Evolutionary conservation across 1,140 invertebrate species (phyloP).

Genomic region (Meloidogyne exigua): DNA sequence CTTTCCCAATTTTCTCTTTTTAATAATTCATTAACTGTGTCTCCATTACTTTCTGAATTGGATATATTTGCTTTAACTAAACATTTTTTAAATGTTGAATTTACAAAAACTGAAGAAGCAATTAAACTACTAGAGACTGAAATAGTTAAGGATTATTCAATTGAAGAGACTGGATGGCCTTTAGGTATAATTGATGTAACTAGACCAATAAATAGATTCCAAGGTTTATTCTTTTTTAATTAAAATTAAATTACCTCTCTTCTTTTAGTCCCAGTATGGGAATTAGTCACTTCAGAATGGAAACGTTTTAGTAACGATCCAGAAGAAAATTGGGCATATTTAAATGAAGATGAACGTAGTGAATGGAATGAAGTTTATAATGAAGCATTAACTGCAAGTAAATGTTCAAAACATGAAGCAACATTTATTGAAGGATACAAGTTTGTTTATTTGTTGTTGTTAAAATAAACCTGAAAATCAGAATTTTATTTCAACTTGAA

Average conservation of each 20-base stretch:
- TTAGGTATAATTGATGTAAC: not conserved
- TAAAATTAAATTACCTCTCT: not conserved
- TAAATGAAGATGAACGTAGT: conserved; percentile 48
- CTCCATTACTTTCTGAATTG: conserved; percentile 55
- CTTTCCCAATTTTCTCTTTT: conserved; percentile 30
- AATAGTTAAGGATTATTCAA: conserved; percentile 25
- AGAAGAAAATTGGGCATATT: conserved; percentile 52
- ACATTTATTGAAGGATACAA: conserved; percentile 35
- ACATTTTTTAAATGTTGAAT: conserved; percentile 59
- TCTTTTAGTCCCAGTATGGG: conserved; percentile 56
- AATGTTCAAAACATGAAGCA: not conserved
- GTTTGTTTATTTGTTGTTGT: not conserved
- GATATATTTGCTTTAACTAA: conserved; percentile 53
- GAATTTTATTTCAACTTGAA: not conserved
- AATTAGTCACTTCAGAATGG: conserved; percentile 55
- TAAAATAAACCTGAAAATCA: not conserved
- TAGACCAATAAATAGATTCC: conserved; percentile 56
- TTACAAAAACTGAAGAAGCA: conserved; percentile 43
- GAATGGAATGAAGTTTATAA: conserved; percentile 48
- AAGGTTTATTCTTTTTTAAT: conserved; percentile 32
- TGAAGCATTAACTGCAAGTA: conserved; percentile 36
- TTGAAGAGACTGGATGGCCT: conserved; percentile 26
- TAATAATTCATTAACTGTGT: conserved; percentile 56
- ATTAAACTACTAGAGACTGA: conserved; percentile 36
- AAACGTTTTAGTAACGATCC: conserved; percentile 61